Evolutionary conservation across 2,797 vertebrate genomes (phyloP).

Genomic region (Todus mexicanus): DNA sequence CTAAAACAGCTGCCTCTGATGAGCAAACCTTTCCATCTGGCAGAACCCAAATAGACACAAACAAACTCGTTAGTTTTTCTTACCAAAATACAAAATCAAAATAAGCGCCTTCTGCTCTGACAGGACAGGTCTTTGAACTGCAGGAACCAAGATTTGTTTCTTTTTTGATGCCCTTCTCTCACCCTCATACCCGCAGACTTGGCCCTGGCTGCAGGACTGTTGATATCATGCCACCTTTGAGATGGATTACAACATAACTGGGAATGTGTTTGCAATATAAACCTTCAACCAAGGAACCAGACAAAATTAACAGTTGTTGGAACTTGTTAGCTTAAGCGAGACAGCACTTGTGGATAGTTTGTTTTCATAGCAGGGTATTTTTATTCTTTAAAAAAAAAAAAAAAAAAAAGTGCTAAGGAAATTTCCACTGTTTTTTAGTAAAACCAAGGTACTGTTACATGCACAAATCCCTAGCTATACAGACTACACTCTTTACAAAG

Average conservation of each 20-base stretch:
- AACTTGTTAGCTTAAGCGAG: constrained; percentile 36
- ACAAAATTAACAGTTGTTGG: constrained; percentile 40
- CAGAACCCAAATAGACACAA: constrained; percentile 66
- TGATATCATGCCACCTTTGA: constrained; percentile 29
- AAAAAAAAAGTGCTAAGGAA: background rate
- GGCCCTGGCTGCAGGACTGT: background rate
- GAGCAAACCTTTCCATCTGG: constrained; percentile 78
- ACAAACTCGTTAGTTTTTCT: constrained; percentile 55
- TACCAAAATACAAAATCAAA: constrained; percentile 30
- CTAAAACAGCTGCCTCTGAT: constrained; percentile 78
- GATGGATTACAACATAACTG: constrained; percentile 36
- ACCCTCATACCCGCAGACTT: background rate
- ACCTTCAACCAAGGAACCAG: background rate
- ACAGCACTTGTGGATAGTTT: background rate
- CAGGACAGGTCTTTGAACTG: background rate
- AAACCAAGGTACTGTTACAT: background rate
- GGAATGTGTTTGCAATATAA: constrained; percentile 46
- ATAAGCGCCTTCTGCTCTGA: constrained; percentile 8
- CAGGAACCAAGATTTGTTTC: background rate
- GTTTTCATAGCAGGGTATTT: background rate
- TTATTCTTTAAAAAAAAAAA: background rate
- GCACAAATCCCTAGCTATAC: background rate
- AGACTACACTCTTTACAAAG: background rate
- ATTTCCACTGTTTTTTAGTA: background rate
- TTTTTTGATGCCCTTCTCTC: background rate